A percentile compares a stretch with the other conserved stretches of the same genome.
Evolutionary conservation across 2,888 invertebrate genomes (phyloP).

Genomic region (Exocentrus adspersus): DNA sequence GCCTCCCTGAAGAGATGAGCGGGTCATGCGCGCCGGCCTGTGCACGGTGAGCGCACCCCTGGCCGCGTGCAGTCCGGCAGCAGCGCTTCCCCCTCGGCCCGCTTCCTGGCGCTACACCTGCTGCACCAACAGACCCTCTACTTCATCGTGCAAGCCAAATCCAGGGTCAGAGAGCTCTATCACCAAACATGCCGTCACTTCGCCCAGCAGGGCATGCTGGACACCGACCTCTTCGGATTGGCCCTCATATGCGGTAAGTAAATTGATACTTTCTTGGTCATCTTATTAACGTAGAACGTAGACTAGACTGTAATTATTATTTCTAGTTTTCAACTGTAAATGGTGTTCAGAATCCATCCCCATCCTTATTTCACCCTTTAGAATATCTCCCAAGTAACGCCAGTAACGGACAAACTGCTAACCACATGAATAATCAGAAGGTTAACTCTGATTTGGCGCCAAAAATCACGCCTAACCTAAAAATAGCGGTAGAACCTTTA

Average conservation of each 20-base stretch:
- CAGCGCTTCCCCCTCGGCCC: constrained; percentile 71
- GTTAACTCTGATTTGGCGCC: no score
- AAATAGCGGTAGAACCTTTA: no score
- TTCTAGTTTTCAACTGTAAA: no score
- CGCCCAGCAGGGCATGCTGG: constrained; percentile 83
- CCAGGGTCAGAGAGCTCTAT: constrained; percentile 85
- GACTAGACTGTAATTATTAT: no score
- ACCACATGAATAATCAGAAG: no score
- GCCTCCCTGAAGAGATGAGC: constrained; percentile 63
- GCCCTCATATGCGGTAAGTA: constrained; percentile 85
- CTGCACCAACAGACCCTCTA: constrained; percentile 70
- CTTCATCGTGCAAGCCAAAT: constrained; percentile 78
- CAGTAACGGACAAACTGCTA: no score
- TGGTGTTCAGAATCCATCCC: no score
- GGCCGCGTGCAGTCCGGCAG: constrained; percentile 75
- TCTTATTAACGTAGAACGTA: no score
- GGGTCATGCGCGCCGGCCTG: constrained; percentile 72
- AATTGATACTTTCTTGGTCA: no score
- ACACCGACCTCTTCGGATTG: constrained; percentile 87
- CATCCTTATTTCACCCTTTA: no score
- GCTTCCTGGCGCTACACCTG: constrained; percentile 73
- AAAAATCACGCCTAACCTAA: no score
- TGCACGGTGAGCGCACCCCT: constrained; percentile 85
- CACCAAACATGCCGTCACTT: constrained; percentile 83
- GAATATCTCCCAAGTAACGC: no score